Conservation (phyloP, 2,113 vertebrate species). For the Clarias batrachus region DNA sequence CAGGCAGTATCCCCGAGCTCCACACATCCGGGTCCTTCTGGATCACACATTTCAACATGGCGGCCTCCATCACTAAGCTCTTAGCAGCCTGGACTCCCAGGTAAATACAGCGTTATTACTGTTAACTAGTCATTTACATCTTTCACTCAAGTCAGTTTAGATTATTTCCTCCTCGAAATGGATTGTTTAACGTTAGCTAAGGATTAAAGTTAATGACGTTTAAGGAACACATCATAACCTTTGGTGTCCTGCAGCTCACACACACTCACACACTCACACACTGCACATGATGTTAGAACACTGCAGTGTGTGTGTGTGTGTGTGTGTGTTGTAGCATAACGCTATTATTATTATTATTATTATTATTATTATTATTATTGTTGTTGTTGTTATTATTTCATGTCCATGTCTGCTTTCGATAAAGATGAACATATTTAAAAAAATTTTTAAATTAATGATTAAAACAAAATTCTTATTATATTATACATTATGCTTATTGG, state of each 20-base stretch:
- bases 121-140: background rate
- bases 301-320: no score
- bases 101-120: slow-evolving; percentile 49
- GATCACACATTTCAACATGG: slow-evolving; percentile 74
- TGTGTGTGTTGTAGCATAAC: background rate
- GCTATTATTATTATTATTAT: no score
- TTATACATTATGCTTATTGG: no score
- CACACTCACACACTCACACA: background rate
- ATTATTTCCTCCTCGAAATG: rapidly evolving
- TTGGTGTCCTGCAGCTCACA: background rate
- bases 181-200: rapidly evolving
- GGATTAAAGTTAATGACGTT: background rate
- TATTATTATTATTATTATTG: background rate
- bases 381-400: background rate
- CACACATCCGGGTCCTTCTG: slow-evolving; percentile 1
- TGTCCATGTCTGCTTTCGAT: background rate
- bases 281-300: background rate
- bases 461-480: no score
- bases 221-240: background rate
- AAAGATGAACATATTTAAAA: no score
- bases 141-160: rapidly evolving
- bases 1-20: slow-evolving; percentile 5
- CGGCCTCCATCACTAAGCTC: slow-evolving; percentile 68
- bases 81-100: slow-evolving; percentile 76
- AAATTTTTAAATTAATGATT: no score